A percentile compares a stretch with the other conserved stretches of the same genome.
phyloP scores from a whole-genome alignment of 2,888 invertebrate species.

The Mimachlamys varia region DNA sequence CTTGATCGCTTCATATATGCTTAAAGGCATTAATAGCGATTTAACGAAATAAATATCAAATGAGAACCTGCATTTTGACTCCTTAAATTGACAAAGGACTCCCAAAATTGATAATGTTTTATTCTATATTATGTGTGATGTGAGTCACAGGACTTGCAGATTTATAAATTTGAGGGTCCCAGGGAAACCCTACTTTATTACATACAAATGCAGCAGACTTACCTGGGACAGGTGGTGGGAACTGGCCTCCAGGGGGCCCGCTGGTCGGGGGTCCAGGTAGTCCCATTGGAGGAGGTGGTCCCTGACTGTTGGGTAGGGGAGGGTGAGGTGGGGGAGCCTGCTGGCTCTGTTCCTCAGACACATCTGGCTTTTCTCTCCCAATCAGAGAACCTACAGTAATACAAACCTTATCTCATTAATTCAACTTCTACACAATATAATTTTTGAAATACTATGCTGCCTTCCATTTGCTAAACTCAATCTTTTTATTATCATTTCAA shows the following conservation, averaged over 20 bases:
- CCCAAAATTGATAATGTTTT: no score
- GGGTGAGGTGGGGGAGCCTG: conserved; percentile 31
- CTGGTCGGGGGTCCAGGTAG: conserved; percentile 42
- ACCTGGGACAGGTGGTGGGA: conserved; percentile 50
- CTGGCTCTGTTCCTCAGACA: conserved; percentile 48
- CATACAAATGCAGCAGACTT: neutral
- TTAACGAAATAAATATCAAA: no score
- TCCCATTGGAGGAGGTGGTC: conserved; percentile 29
- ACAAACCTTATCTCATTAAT: neutral
- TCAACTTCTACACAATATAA: neutral
- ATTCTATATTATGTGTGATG: no score
- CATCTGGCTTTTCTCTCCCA: conserved; percentile 52
- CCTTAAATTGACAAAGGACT: no score
- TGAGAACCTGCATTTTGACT: no score
- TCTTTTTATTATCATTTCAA: no score
- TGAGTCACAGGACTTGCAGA: no score
- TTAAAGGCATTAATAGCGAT: no score
- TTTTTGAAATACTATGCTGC: neutral
- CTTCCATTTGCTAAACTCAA: no score
- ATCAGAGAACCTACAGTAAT: conserved; percentile 45
- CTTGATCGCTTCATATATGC: no score
- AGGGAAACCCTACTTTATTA: neutral
- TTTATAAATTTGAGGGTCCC: no score
- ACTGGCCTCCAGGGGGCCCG: conserved; percentile 48
- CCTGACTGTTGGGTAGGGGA: conserved; percentile 7